Evolutionary conservation across 2,888 invertebrate genomes (phyloP), one percentile per base, ranked within the genome.

Genomic region (Nasonia oneida): DNA sequence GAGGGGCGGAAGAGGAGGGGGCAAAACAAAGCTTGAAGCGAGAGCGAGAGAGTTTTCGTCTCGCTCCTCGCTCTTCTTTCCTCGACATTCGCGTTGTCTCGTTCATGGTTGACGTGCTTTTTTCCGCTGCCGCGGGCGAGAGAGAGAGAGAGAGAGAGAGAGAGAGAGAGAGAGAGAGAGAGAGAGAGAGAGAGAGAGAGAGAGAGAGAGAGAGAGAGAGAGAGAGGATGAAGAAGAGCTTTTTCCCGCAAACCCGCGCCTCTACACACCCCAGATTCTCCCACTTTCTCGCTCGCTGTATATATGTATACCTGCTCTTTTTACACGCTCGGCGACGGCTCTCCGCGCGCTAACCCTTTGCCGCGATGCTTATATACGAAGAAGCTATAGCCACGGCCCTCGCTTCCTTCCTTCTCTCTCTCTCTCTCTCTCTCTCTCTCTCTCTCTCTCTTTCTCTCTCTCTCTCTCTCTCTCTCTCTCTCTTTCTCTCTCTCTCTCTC

Each of bases 1-100:
- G 78, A 67, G 42, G 42, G 64, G 67, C 15, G 29, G 18, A 5
- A 67, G 47, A 29, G 57, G 57, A 42, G 88, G 87, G 57, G 42
- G 88, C 87, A 88, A 89, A 89, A 89, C 89, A 89, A 89, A 88
- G 89, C 88, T 87, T 50, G 79, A 76, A 86, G 88, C 77, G 83
- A 87, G 88, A 87, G 87, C 85, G 88, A 84, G 87, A 87, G 87
- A 80, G 87, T 85, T 50, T 67, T 50, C 50, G 53, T 29, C 67
- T 64, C 53, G n/a, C 15, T 57, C 5, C 14, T 71, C 29, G 29
- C 80, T 87, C 87, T 76, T 78, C 77, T 87, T 83, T 86, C 78
- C 78, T 83, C 76, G 84, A 80, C 76, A 78, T 86, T 50, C 82
- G 70, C 86, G 81, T 84, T 79, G 87, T 50, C 85, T 74, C 83